Percentiles rank a stretch among this genome's conserved stretches.
Evolutionary conservation across 2,113 vertebrate species (phyloP).

Genomic region (Calypte anna): DNA sequence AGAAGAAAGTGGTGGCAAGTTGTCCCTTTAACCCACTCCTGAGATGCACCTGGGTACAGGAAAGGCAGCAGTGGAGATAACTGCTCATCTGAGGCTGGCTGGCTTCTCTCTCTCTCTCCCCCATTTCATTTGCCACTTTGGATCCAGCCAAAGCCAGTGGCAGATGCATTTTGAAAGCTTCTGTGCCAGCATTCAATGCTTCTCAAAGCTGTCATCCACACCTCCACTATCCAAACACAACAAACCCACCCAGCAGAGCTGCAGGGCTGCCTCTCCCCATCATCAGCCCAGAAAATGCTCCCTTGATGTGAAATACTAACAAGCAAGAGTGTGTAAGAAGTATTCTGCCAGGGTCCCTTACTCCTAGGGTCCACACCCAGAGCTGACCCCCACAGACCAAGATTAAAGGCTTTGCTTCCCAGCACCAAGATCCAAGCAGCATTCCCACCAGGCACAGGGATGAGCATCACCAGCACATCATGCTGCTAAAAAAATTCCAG

Average conservation of each 20-base stretch:
- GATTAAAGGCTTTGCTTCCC: not conserved
- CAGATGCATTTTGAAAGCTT: not conserved
- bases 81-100: not conserved
- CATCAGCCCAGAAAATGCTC: fast-evolving
- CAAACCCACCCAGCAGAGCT: not conserved
- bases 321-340: not conserved
- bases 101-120: not conserved
- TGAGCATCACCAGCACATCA: not conserved
- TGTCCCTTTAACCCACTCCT: not conserved
- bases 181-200: not conserved
- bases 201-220: not conserved
- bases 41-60: fast-evolving
- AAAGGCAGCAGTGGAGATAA: not conserved
- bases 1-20: not conserved
- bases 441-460: too few relatives aligned
- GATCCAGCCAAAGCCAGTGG: not conserved
- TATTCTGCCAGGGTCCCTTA: not conserved
- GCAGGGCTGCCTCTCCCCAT: not conserved
- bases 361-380: not conserved
- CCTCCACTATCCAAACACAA: not conserved
- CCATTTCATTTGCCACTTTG: not conserved
- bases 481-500: fast-evolving
- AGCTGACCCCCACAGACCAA: not conserved
- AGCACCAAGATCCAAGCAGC: not conserved
- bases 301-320: fast-evolving